phyloP scores from a whole-genome alignment of 2,888 invertebrate species.

The Polymixis flavicincta region DNA sequence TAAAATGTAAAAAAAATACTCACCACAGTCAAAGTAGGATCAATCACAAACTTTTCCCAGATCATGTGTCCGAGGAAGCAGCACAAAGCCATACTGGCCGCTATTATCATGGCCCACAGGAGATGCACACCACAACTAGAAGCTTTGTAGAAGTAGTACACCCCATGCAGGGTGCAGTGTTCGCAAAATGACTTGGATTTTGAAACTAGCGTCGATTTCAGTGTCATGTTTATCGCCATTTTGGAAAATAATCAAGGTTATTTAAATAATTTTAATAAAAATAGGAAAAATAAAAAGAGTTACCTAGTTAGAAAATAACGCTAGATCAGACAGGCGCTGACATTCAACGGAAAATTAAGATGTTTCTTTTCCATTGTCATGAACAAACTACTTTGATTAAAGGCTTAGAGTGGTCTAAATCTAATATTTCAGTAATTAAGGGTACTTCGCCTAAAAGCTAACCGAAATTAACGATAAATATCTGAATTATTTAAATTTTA shows the following conservation, averaged over 20 bases:
- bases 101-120: conserved; percentile 76
- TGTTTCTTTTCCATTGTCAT: neutral
- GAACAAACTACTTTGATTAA: neutral
- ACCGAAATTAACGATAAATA: neutral
- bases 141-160: conserved; percentile 77
- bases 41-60: conserved; percentile 80
- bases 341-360: neutral
- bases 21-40: conserved; percentile 86
- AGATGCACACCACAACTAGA: conserved; percentile 66
- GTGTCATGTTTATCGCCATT: conserved; percentile 47
- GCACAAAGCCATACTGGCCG: conserved; percentile 74
- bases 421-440: neutral
- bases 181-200: conserved; percentile 75
- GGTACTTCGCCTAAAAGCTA: conserved; percentile 5
- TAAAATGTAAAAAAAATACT: conserved; percentile 51
- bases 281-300: neutral
- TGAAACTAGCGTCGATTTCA: conserved; percentile 35
- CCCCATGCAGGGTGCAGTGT: conserved; percentile 81
- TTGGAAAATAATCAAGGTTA: neutral
- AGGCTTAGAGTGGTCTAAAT: neutral
- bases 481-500: neutral
- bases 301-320: neutral
- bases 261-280: neutral
- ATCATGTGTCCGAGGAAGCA: conserved; percentile 82
- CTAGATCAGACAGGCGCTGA: too few relatives aligned